Evolutionary conservation across 92 coral and sea anemone species (phyloP).

Genomic region (Umimayanthus chanpuru): DNA sequence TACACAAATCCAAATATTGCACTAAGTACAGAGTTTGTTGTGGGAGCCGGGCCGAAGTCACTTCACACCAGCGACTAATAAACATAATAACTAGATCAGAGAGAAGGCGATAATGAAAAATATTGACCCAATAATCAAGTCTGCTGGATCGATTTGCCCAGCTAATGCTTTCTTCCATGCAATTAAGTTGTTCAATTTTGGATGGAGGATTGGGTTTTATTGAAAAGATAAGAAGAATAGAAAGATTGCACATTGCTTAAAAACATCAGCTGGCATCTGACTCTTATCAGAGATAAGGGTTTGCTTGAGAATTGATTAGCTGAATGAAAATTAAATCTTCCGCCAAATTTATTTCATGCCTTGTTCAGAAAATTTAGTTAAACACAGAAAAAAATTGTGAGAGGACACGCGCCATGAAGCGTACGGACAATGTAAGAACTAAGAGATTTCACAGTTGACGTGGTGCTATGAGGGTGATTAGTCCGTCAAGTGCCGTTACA

Average conservation of each 20-base stretch:
- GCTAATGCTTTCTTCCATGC: conserved; percentile 60
- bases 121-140: conserved; percentile 52
- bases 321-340: conserved; percentile 51
- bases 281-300: conserved; percentile 52
- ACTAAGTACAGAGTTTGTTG: background rate
- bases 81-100: background rate
- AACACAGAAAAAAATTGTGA: background rate
- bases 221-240: conserved; percentile 72
- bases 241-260: conserved; percentile 40
- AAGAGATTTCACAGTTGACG: conserved; percentile 8
- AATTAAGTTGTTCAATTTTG: conserved; percentile 85
- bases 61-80: conserved; percentile 13
- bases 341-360: conserved; percentile 21
- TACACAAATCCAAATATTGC: background rate
- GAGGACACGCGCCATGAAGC: background rate
- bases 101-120: conserved; percentile 33
- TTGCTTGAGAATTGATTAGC: conserved; percentile 51
- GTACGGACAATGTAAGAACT: background rate
- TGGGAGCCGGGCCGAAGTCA: background rate
- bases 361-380: background rate
- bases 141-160: conserved; percentile 38
- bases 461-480: background rate
- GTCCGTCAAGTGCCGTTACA: conserved; percentile 13
- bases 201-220: conserved; percentile 58
- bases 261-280: conserved; percentile 53